Evolutionary conservation across 2,113 vertebrate species (phyloP), one percentile per base, ranked within the genome.

Genomic region (Rousettus leschenaultii): DNA sequence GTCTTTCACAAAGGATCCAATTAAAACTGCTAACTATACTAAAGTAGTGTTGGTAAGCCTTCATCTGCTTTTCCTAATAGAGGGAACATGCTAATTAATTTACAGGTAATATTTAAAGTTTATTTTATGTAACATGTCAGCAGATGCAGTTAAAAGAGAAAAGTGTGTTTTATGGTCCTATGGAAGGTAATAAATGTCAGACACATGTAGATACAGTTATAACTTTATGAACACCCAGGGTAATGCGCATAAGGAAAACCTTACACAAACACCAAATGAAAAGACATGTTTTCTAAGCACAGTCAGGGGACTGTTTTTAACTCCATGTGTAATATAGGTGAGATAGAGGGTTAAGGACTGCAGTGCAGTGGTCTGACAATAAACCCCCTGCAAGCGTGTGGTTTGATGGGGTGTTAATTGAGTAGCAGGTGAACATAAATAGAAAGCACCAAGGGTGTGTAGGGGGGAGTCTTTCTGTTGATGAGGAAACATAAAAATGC

Each of bases 171-270:
- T 97, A 97, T 21, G 26, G 93, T 96, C 71, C 87, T 97, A 48
- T n/a, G 87, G 95, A 97, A 98, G 94, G 79, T 70, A 96, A 68
- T 94, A 96, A 98, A 96, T 96, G 87, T 74, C 95, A 90, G 71
- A 38, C 55, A 97, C 97, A 95, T 70, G 93, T 91, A 97, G 84
- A 94, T 66, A 48, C 77, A 94, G 88, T 95, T 96, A 63, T 90
- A 98, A 94, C 78, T 97, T 98, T 96, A 96, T 96, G 89, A 98
- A 97, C 74, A 97, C 61, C 38, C 86, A 92, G 94, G 90, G 94
- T 92, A 94, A 92, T 48, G 24, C 12, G 65, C 68, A 51, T 75
- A 93, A 95, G 53, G 94, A 97, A 98, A 97, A 26, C 30, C 65
- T 96, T 97, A 86, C 55, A 83, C 59, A 95, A 97, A 97, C 78